Evolutionary conservation across 2,888 invertebrate genomes (phyloP), one percentile per base, ranked within the genome.

Genomic region (Allacma fusca): DNA sequence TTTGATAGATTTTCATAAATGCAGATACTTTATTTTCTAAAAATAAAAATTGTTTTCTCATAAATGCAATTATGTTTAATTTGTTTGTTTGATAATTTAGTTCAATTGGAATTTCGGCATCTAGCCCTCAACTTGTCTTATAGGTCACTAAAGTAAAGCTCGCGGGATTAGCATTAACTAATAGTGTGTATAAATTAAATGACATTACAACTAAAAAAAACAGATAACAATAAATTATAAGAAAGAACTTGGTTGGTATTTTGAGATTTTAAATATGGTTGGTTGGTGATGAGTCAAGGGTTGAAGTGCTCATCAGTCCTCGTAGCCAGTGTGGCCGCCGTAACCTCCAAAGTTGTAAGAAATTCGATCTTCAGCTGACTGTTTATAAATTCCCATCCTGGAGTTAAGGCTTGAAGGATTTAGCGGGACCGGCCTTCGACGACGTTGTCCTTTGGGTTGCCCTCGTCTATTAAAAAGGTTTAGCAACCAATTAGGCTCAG

Each of bases 391-490:
- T n/a, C 68, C 40, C 23, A 24, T 12, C 62, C 68, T 34, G 40
- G 29, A 67, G 40, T 23, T 40, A n/a, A 16, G 21, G n/a, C 21
- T 13, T 4, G 21, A 40, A 13, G 21, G 68, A 9, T 68, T 68
- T 68, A 68, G 7, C n/a, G 68, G 68, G 40, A 21, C 1, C 23
- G 34, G 34, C 34, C 68, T 21, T 40, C 68, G 12, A 34, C 68
- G 67, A n/a, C 34, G 28, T 67, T 34, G 29, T 29, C 67, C 67
- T 67, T 28, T 21, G 67, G 67, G 67, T 1, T 34, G 28, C 1
- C 34, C 21, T 9, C 68, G 68, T 40, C 68, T 68, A 68, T 34
- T 19, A 68, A 68, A 68, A 68, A 68, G 40, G 68, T 68, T 68
- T 68, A 62, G 62, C 2, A 68, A 68, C 68, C 68, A 68, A 68